Evolutionary conservation across 1,140 invertebrate species (phyloP).

Genomic region (Apis mellifera): DNA sequence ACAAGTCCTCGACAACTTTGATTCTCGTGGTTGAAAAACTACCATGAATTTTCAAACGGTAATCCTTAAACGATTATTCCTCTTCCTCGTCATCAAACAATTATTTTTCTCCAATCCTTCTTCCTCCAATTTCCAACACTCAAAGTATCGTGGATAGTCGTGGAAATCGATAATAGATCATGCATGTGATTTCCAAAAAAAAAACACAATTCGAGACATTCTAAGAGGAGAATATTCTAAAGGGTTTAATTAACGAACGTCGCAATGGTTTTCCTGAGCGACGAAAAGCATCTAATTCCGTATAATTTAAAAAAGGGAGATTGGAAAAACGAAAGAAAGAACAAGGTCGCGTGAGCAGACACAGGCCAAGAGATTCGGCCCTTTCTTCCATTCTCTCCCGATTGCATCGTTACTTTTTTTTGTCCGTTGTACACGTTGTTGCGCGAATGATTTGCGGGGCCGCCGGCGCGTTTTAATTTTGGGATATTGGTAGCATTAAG

Average conservation of each 20-base stretch:
- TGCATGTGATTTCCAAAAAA: not conserved
- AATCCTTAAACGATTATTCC: no score
- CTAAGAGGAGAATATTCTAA: no score
- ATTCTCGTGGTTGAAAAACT: not conserved
- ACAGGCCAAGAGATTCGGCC: not conserved
- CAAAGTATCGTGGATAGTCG: no score
- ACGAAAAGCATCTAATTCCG: no score
- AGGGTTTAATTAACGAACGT: not conserved
- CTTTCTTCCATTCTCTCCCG: constrained; percentile 21
- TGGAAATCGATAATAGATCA: no score
- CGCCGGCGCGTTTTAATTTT: constrained; percentile 70
- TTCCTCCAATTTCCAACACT: no score
- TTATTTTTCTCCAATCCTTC: no score
- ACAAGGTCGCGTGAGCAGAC: not conserved
- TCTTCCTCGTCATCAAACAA: no score
- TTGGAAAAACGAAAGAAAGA: not conserved
- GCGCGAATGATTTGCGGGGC: constrained; percentile 70
- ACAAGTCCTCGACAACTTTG: not conserved
- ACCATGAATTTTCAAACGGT: not conserved
- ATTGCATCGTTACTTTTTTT: constrained; percentile 61
- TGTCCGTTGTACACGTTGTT: constrained; percentile 53
- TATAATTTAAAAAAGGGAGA: not conserved
- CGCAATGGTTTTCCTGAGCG: no score
- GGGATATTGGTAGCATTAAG: constrained; percentile 72
- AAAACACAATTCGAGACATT: not conserved